Evolutionary conservation across 2,113 vertebrate genomes (phyloP), one percentile per base, ranked within the genome.

Genomic region (Chroicocephalus ridibundus): DNA sequence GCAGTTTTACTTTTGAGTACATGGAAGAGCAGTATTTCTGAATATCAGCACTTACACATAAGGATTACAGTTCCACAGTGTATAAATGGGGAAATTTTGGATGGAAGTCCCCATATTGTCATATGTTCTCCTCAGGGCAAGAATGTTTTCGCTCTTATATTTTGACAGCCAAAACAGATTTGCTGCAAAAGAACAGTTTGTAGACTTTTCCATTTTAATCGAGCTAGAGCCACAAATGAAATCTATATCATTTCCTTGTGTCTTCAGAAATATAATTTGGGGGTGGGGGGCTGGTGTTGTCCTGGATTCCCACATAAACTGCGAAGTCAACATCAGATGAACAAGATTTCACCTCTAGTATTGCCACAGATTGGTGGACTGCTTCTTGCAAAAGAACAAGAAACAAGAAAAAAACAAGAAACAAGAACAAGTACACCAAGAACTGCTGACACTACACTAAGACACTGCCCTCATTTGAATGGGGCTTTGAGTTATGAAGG

Each of bases 1-100:
- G 47, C 44, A 92, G 36, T 60, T 94, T 94, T 93, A 76, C 49
- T 91, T 84, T 1, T 91, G 58, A 85, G 15, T 49, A 44, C 31
- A 69, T 36, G 69, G 72, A 89, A 74, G 55, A 93, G 57, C 58
- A 86, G 57, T 84, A 94, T 96, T 94, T 94, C 72, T 94, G 69
- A 88, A 92, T 88, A 96, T 93, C 88, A 93, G 76, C 96, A 81
- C 80, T 93, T 91, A 38, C 9, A 79, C 86, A 91, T 75, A 31
- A 92, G 69, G 34, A 61, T 36, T 84, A 31, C 44, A 94, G 42
- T 75, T 96, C 65, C 46, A 79, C 27, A 72, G 31, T 31, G 44
- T 49, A 82, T 36, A 84, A 93, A 91, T 42, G 40, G 55, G 57
- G 69, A 87, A 82, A 76, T 72, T 91, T 93, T 96, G 88, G 81